Percentiles rank a stretch among this genome's conserved stretches.
phyloP scores from a whole-genome alignment of 2,797 vertebrate species.

The Cetoscarus ocellatus region DNA sequence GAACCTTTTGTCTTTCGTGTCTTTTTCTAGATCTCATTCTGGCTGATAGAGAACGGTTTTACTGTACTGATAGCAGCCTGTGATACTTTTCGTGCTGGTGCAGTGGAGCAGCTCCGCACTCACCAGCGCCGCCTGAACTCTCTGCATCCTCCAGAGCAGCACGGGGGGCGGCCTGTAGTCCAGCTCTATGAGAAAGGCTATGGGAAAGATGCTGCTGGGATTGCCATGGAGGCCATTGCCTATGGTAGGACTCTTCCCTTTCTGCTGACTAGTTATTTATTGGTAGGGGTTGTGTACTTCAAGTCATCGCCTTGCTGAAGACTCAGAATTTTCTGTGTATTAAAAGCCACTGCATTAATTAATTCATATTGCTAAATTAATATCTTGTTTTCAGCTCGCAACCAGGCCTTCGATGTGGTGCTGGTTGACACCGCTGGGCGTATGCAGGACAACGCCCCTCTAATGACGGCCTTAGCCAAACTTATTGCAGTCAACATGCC shows the following conservation, averaged over 20 bases:
- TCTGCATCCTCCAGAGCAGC: conserved; percentile 91
- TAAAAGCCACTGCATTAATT: background rate
- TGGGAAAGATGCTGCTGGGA: conserved; percentile 96
- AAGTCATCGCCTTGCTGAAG: no score
- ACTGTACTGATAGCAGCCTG: conserved; percentile 97
- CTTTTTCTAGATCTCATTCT: conserved; percentile 92
- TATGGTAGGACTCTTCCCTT: conserved; percentile 82
- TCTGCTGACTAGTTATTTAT: background rate
- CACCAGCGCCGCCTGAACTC: conserved; percentile 94
- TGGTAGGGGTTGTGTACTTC: background rate
- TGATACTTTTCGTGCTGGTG: conserved; percentile 96
- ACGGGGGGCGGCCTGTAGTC: conserved; percentile 88
- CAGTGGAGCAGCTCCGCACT: conserved; percentile 97
- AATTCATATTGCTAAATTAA: background rate
- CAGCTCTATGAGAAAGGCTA: conserved; percentile 99
- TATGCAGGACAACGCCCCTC: conserved; percentile 98
- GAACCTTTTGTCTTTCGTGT: background rate
- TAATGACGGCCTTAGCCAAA: conserved; percentile 98
- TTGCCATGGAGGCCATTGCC: conserved; percentile 98
- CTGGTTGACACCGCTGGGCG: conserved; percentile 98
- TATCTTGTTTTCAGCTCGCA: conserved; percentile 87
- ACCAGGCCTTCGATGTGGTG: conserved; percentile 96
- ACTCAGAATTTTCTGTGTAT: background rate
- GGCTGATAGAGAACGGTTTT: conserved; percentile 97
- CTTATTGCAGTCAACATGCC: conserved; percentile 97